These are phyloP conservation scores for Vollenhovia emeryi DNA, from an alignment of 1,140 invertebrate genomes.

Conservation along the genomic window DNA sequence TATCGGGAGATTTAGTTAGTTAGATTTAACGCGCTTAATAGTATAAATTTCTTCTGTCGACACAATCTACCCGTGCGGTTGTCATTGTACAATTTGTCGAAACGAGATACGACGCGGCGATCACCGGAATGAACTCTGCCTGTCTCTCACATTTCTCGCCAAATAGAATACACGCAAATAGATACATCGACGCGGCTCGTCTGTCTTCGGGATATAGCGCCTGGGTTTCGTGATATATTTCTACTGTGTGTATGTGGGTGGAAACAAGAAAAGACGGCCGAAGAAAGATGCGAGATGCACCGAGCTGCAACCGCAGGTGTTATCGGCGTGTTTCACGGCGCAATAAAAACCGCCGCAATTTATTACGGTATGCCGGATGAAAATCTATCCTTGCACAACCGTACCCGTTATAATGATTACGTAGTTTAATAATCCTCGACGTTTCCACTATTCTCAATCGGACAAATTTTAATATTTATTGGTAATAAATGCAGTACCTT, in stretches of 20 bases:
- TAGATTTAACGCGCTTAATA: background rate
- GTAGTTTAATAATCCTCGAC: background rate
- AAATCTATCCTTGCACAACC: background rate
- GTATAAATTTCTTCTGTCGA: background rate
- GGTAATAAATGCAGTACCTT: background rate
- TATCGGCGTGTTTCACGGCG: conserved; percentile 6
- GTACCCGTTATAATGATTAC: background rate
- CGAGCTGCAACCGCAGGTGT: conserved; percentile 16
- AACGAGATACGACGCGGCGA: background rate
- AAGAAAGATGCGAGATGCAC: background rate
- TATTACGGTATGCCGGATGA: background rate
- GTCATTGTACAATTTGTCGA: background rate
- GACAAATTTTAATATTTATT: background rate
- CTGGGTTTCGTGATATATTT: conserved; percentile 24
- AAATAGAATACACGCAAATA: background rate
- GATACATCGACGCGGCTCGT: conserved; percentile 2
- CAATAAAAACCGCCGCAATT: conserved; percentile 36
- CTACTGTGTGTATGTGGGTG: background rate
- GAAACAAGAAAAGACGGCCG: conserved; percentile 12
- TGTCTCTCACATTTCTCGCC: background rate
- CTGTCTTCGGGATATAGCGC: conserved; percentile 23
- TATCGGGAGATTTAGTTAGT: background rate
- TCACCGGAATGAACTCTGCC: background rate
- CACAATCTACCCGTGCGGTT: background rate
- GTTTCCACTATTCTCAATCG: background rate